Percentiles rank a stretch among this genome's conserved stretches.
phyloP scores from a whole-genome alignment of 2,797 vertebrate species.

The Sebastolobus alascanus region DNA sequence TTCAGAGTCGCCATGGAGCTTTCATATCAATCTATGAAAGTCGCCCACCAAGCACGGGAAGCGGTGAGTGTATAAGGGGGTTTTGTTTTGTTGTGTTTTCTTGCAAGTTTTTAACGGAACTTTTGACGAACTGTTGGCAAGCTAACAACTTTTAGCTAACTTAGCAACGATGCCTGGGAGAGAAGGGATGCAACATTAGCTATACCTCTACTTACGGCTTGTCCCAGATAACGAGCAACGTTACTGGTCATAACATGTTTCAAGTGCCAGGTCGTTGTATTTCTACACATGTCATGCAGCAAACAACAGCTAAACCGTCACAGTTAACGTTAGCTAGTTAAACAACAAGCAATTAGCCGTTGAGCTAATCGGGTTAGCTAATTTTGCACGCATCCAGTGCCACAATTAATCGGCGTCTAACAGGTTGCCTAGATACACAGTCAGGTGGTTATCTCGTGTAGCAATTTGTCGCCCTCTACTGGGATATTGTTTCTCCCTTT shows the following conservation, averaged over 20 bases:
- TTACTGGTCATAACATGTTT: background rate
- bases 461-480: constrained; percentile 66
- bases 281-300: background rate
- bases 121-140: background rate
- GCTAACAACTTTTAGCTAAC: background rate
- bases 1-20: constrained; percentile 85
- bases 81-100: background rate
- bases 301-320: background rate
- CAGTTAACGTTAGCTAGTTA: background rate
- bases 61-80: constrained; percentile 84
- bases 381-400: background rate
- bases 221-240: background rate
- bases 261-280: background rate
- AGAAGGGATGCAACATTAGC: background rate
- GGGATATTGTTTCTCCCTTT: background rate
- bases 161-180: background rate
- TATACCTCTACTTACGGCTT: no score
- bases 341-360: background rate
- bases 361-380: constrained; percentile 26
- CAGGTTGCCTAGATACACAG: constrained; percentile 65
- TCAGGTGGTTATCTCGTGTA: constrained; percentile 7
- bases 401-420: constrained; percentile 34
- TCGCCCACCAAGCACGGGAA: constrained; percentile 88
- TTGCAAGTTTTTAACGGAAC: background rate
- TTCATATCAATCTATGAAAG: constrained; percentile 88